A percentile compares a stretch with the other conserved stretches of the same genome.
These are phyloP conservation scores for Oxyruncus cristatus DNA, from an alignment of 2,113 vertebrate species.

Conservation along the genomic window DNA sequence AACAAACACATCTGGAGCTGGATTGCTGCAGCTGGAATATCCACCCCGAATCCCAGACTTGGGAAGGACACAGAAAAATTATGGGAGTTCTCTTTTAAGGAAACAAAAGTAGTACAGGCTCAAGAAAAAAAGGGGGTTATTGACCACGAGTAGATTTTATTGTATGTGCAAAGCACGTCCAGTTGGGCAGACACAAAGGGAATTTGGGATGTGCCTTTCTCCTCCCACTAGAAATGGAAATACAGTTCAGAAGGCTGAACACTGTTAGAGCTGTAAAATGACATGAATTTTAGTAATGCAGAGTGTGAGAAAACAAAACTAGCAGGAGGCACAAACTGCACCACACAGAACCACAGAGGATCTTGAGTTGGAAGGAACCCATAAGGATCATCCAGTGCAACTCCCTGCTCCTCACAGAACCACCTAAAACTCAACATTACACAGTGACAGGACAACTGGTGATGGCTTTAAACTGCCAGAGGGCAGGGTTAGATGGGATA, in stretches of 20 bases:
- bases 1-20: neutral
- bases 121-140: neutral
- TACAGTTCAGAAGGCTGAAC: neutral
- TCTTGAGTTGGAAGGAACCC: neutral
- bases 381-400: neutral
- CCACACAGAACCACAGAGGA: accelerated
- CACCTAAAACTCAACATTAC: neutral
- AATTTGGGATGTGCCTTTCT: neutral
- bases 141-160: accelerated
- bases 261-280: neutral
- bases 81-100: neutral
- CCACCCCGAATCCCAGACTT: neutral
- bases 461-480: neutral
- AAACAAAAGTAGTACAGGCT: neutral
- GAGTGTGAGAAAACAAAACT: neutral
- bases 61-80: neutral
- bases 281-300: neutral
- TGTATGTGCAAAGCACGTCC: neutral
- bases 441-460: neutral
- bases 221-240: neutral
- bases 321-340: neutral
- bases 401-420: neutral
- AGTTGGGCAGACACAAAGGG: neutral
- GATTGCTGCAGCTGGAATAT: neutral
- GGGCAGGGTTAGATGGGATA: neutral